Conservation (phyloP, 2,113 vertebrate genomes). For the Haplochromis burtoni region DNA sequence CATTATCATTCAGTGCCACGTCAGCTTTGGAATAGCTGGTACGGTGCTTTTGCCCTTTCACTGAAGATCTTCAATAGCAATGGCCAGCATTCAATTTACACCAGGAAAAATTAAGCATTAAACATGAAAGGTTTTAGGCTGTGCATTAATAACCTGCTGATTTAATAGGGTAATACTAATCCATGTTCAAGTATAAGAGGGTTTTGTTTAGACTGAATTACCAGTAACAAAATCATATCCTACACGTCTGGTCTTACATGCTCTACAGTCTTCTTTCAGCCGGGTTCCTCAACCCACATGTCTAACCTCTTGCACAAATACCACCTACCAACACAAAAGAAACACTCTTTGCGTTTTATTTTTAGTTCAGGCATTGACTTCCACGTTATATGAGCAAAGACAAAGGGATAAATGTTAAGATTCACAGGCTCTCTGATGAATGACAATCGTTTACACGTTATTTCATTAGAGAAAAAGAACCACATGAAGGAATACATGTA, state of each 20-base stretch:
- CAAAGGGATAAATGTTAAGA: background rate
- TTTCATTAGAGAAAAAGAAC: background rate
- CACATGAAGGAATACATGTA: background rate
- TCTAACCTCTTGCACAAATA: background rate
- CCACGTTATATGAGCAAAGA: background rate
- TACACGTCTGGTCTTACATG: background rate
- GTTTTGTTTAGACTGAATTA: background rate
- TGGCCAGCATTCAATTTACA: slow-evolving; percentile 10
- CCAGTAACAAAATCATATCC: background rate
- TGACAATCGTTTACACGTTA: background rate
- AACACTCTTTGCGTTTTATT: background rate
- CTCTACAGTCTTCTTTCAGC: background rate
- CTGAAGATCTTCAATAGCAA: slow-evolving; percentile 21
- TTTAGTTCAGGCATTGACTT: background rate
- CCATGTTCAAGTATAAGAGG: background rate
- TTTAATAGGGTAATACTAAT: background rate
- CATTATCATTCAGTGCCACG: slow-evolving; percentile 47
- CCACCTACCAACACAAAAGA: background rate
- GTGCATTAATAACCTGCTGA: background rate
- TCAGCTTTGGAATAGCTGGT: slow-evolving; percentile 19
- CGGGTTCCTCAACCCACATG: background rate
- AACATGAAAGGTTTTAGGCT: background rate
- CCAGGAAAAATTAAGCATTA: background rate
- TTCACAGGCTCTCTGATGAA: background rate
- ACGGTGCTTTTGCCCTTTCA: slow-evolving; percentile 4